Evolutionary conservation across 23 tunicate species (phyloP).

Genomic region (Trididemnum miniatum): DNA sequence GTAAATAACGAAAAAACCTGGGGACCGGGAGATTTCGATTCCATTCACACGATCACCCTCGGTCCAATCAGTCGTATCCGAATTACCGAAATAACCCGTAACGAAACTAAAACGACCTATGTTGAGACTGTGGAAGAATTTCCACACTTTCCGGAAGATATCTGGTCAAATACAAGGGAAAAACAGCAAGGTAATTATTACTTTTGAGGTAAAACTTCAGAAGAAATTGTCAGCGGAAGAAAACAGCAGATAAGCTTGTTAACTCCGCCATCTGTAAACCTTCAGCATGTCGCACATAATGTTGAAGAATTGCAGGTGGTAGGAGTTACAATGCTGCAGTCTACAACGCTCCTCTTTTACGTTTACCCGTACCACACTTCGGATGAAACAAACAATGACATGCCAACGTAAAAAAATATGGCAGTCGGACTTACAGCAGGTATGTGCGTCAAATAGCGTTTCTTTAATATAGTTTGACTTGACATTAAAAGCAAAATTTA

Average conservation of each 20-base stretch:
- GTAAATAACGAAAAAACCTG: background rate
- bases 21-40: slow-evolving; percentile 45
- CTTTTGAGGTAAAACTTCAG: background rate
- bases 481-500: too few species aligned
- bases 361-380: too few species aligned
- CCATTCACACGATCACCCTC: slow-evolving; percentile 40
- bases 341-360: too few species aligned
- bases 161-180: background rate
- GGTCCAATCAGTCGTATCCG: slow-evolving; percentile 48
- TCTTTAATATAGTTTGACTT: too few species aligned
- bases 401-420: too few species aligned
- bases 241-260: background rate
- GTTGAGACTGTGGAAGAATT: slow-evolving; percentile 22
- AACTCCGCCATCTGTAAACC: slow-evolving; percentile 66
- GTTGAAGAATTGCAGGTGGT: slow-evolving; percentile 99
- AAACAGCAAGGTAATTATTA: background rate
- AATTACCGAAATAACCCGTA: slow-evolving; percentile 18
- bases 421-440: too few species aligned
- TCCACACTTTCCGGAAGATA: background rate
- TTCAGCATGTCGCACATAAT: slow-evolving; percentile 59
- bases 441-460: too few species aligned
- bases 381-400: too few species aligned
- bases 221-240: too few species aligned
- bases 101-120: slow-evolving; percentile 38
- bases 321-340: slow-evolving; percentile 29